Evolutionary conservation across 23 tunicate species (phyloP).

Genomic region (Halocynthia roretzi): DNA sequence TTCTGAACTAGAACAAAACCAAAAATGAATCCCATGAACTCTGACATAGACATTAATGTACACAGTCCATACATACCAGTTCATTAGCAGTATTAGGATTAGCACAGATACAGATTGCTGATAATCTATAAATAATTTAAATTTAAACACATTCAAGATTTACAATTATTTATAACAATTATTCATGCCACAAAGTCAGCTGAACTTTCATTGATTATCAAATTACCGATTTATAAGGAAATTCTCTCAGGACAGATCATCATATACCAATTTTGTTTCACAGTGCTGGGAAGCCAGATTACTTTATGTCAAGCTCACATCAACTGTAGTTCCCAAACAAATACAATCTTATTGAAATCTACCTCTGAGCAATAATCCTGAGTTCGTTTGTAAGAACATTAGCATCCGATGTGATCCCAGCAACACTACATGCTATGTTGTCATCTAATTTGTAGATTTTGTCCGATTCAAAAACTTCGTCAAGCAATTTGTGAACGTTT

Average conservation of each 20-base stretch:
- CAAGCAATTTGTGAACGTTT: constrained; percentile 86
- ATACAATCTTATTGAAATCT: neutral
- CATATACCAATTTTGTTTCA: neutral
- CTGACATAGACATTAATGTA: no score
- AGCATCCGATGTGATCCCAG: constrained; percentile 98
- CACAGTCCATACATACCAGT: no score
- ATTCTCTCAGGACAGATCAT: neutral
- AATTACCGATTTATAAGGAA: no score
- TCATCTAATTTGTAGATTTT: constrained; percentile 95
- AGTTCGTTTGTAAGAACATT: constrained; percentile 82
- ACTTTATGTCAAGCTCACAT: neutral
- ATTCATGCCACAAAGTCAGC: neutral
- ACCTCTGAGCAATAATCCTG: constrained; percentile 82
- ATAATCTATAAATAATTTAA: neutral
- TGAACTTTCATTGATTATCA: no score
- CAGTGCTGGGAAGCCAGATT: neutral
- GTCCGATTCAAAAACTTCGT: constrained; percentile 80
- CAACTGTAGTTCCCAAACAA: neutral
- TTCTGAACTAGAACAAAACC: no score
- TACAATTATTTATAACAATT: neutral
- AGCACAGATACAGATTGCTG: no score
- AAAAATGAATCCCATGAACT: no score
- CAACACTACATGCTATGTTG: constrained; percentile 92
- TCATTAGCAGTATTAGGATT: no score
- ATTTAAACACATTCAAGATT: neutral